Evolutionary conservation across 2,888 invertebrate genomes (phyloP).

Genomic region (Cerceris rybyensis): DNA sequence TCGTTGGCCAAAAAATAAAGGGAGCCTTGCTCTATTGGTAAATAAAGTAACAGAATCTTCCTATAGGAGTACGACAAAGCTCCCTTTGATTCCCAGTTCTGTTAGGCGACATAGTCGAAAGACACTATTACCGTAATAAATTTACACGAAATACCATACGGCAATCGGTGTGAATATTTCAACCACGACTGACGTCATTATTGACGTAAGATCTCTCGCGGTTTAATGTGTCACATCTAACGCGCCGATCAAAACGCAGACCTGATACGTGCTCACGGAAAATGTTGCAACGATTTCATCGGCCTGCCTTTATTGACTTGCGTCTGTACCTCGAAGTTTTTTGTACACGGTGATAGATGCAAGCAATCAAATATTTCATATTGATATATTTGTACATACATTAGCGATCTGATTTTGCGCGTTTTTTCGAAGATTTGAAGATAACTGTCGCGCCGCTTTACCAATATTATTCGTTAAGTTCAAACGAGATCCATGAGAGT

Average conservation of each 20-base stretch:
- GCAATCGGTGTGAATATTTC: slow-evolving; percentile 36
- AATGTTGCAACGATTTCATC: slow-evolving; percentile 39
- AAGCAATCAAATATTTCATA: no score
- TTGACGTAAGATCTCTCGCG: slow-evolving; percentile 51
- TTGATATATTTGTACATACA: no score
- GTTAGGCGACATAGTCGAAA: slow-evolving; percentile 1
- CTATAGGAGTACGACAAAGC: neutral
- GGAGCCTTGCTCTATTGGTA: no score
- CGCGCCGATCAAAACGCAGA: slow-evolving; percentile 29
- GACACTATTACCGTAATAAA: neutral
- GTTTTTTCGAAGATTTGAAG: no score
- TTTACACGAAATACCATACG: neutral
- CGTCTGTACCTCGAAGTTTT: no score
- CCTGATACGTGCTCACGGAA: slow-evolving; percentile 30
- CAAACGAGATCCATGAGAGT: no score
- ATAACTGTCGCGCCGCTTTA: neutral
- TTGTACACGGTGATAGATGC: no score
- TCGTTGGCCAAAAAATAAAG: no score
- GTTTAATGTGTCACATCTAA: slow-evolving; percentile 34
- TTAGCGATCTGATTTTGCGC: no score
- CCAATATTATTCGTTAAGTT: neutral
- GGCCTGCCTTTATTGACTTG: neutral
- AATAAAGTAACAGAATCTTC: no score
- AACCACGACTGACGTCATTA: slow-evolving; percentile 57
- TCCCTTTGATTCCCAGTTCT: neutral